phyloP scores from a whole-genome alignment of 1,140 invertebrate genomes.

The Papilio polytes region DNA sequence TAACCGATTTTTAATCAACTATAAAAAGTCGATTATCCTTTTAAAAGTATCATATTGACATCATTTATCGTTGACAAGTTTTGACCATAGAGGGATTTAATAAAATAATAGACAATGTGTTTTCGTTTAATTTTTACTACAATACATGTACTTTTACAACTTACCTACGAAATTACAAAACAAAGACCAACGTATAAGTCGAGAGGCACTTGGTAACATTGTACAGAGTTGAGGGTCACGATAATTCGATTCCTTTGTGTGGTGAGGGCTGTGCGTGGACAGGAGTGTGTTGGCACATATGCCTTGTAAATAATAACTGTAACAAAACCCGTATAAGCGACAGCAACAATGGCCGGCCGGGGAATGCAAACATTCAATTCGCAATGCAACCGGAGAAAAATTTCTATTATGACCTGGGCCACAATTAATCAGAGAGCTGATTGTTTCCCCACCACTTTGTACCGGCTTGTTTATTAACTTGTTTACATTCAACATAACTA shows the following conservation, averaged over 20 bases:
- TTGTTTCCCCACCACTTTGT: slow-evolving; percentile 4
- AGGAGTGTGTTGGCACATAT: background rate
- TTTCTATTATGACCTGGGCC: slow-evolving; percentile 43
- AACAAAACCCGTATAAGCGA: slow-evolving; percentile 27
- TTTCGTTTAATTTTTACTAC: background rate
- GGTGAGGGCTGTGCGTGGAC: background rate
- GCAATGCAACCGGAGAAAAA: slow-evolving; percentile 40
- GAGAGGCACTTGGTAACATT: slow-evolving; percentile 1
- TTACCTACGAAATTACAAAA: background rate
- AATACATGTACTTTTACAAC: background rate
- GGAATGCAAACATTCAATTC: slow-evolving; percentile 45
- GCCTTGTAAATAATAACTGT: slow-evolving; percentile 29
- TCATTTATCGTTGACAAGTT: background rate
- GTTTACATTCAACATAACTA: slow-evolving; percentile 5
- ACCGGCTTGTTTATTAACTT: background rate
- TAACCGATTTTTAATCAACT: background rate
- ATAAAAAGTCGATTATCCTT: background rate
- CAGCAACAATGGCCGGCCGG: slow-evolving; percentile 36
- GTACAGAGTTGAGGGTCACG: background rate
- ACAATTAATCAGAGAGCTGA: slow-evolving; percentile 30
- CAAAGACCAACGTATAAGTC: background rate
- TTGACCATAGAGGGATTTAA: background rate
- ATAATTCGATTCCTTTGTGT: slow-evolving; percentile 18
- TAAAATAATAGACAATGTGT: background rate
- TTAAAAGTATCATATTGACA: background rate